Evolutionary conservation across 1,140 invertebrate genomes (phyloP), one percentile per base, ranked within the genome.

Genomic region (Papilio helenus): DNA sequence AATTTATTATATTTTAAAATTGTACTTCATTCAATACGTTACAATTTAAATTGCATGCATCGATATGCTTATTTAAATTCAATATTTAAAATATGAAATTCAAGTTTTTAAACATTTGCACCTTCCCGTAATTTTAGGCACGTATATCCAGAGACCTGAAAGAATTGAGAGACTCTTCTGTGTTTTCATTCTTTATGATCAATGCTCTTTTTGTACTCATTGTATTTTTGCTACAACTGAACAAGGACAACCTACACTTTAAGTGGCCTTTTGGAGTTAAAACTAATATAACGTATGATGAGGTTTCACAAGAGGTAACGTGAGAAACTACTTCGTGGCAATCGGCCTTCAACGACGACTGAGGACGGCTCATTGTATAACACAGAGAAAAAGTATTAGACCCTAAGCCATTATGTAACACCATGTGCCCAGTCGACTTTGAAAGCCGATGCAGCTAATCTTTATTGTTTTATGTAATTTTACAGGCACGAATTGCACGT

Each of bases 201-300:
- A 99, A 99, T 96, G 98, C 98, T 80, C 96, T 99, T 85, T 99
- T 99, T 96, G 98, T 99, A 84, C 96, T 99, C 90, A 99, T 99
- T 95, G 98, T 99, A 87, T 98, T 99, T 95, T 97, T 99, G 91
- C 97, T 99, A 88, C 99, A 99, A 96, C 96, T 99, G 94, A 98
- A 99, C 96, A 99, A 99, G 96, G 98, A 99, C 94, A 96, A 97
- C 93, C 96, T 99, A 83, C 98, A 99, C 94, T 96, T 99, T 90
- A 98, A 98, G 93, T 99, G 98, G 98, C 98, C 98, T 23, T 97
- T 98, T 90, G 98, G 98, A 96, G 97, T 98, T 87, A 98, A 97
- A 96, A 98, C 97, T 88, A 99, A 99, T 95, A 98, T 99, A 91
- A 98, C 98, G 65, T 98, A 97, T 95, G 96, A 98, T 95, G 97